phyloP scores from a whole-genome alignment of 2,888 invertebrate species.

The Trileptium ribeirensis region DNA sequence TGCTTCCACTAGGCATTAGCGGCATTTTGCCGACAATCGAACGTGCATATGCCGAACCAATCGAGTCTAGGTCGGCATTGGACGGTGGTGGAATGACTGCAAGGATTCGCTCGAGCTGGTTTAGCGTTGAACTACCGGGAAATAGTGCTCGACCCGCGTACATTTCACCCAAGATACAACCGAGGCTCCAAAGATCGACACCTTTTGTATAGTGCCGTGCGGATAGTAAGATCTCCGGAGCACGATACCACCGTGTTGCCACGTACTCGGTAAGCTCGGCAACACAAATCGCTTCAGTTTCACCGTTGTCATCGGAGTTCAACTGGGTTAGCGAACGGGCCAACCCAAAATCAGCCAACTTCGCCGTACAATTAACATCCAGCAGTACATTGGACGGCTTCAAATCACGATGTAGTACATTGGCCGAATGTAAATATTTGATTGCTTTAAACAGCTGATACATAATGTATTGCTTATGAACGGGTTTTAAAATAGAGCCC shows the following conservation, averaged over 20 bases:
- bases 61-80: conserved; percentile 54
- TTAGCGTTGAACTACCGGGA: conserved; percentile 88
- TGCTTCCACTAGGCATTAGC: conserved; percentile 34
- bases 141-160: conserved; percentile 83
- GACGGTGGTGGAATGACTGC: conserved; percentile 67
- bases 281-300: conserved; percentile 52
- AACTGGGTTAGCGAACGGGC: conserved; percentile 79
- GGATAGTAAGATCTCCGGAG: conserved; percentile 90
- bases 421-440: conserved; percentile 91
- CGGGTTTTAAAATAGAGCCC: conserved; percentile 79
- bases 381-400: conserved; percentile 90
- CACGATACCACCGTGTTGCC: conserved; percentile 94
- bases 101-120: conserved; percentile 89
- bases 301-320: conserved; percentile 63
- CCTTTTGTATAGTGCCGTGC: conserved; percentile 92
- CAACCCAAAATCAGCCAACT: conserved; percentile 92
- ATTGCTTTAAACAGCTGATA: conserved; percentile 91
- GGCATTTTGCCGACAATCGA: conserved; percentile 50
- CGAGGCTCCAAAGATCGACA: conserved; percentile 97
- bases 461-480: conserved; percentile 91
- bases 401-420: conserved; percentile 89
- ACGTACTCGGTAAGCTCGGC: conserved; percentile 89
- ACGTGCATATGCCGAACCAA: conserved; percentile 47
- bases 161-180: conserved; percentile 96
- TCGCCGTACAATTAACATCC: conserved; percentile 80